phyloP scores from a whole-genome alignment of 2,888 invertebrate species.

The Sepiola atlantica region DNA sequence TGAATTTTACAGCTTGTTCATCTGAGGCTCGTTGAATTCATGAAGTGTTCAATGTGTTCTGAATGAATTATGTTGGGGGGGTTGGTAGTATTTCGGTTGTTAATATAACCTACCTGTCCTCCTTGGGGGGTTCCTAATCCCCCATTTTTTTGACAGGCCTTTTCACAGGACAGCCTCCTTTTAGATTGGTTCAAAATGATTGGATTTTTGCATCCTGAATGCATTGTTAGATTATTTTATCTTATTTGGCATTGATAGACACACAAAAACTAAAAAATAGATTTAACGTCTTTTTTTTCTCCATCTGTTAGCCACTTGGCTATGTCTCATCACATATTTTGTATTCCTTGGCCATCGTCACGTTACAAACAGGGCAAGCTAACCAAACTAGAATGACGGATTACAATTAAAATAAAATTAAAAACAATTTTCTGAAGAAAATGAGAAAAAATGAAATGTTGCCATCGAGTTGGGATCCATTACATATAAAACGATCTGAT shows the following conservation, averaged over 20 bases:
- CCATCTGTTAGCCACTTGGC: neutral
- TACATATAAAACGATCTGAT: neutral
- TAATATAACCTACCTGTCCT: neutral
- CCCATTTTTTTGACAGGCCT: neutral
- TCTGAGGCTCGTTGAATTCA: slow-evolving; percentile 22
- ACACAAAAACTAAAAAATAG: slow-evolving; percentile 13
- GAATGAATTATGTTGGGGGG: neutral
- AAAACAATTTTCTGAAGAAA: too few relatives aligned
- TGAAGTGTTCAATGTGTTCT: neutral
- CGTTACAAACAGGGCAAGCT: slow-evolving; percentile 32
- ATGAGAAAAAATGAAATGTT: too few relatives aligned
- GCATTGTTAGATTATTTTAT: neutral
- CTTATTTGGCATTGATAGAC: slow-evolving; percentile 32
- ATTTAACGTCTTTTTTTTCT: neutral
- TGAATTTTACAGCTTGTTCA: slow-evolving; percentile 20
- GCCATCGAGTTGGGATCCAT: neutral
- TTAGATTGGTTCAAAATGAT: neutral
- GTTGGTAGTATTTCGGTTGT: neutral
- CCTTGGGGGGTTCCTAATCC: neutral
- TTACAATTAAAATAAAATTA: neutral
- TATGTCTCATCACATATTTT: neutral
- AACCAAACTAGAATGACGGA: neutral
- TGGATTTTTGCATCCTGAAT: neutral
- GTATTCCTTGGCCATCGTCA: neutral
- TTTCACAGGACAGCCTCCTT: neutral